Base-by-base conservation (phyloP, 1,140 invertebrate species). In the Tachypleus tridentatus region DNA sequence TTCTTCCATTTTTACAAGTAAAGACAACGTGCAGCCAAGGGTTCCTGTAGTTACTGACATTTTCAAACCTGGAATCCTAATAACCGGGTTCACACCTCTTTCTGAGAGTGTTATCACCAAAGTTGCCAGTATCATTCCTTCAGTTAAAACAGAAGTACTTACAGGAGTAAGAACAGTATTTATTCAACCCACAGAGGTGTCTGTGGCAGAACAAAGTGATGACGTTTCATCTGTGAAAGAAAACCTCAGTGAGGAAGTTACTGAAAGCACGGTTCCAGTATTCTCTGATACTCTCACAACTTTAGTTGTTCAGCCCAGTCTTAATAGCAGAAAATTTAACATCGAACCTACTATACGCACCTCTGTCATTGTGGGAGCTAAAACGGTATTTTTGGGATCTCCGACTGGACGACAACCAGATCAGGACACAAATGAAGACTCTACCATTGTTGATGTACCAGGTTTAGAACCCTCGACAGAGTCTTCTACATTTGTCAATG, bases 311-410 rank as follows among this genome's bases (percentile, higher is more conserved):
- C 59, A 29, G 29, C 29, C 29, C 29, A 29, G 29, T 29, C 29
- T 29, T 29, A 29, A 29, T 29, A 29, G 29, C 29, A 29, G 29
- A 29, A 29, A 29, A 29, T 29, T 29, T 29, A 29, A 29, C 29
- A 29, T 29, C 29, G 56, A 49, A 10, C 61, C 62, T 47, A 57
- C 48, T 7, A 49, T 57, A 49, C 54, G 58, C 10, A 67, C 66
- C 5, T 65, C 65, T 48, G 11, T 70, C 6, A 70, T 70, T 58
- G 64, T 64, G 29, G 70, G 70, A 48, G 54, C 59, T 5, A 67
- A 70, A 57, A 70, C 70, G 4, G 68, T 70, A 56, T 70, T 70
- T 53, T 70, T 70, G 51, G 68, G 58, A 64, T 60, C 63, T 3
- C 64, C 64, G 5, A 62, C 64, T 56, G 67, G 52, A 54, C 47